phyloP scores from a whole-genome alignment of 2,797 vertebrate species.

The Heliangelus exortis region DNA sequence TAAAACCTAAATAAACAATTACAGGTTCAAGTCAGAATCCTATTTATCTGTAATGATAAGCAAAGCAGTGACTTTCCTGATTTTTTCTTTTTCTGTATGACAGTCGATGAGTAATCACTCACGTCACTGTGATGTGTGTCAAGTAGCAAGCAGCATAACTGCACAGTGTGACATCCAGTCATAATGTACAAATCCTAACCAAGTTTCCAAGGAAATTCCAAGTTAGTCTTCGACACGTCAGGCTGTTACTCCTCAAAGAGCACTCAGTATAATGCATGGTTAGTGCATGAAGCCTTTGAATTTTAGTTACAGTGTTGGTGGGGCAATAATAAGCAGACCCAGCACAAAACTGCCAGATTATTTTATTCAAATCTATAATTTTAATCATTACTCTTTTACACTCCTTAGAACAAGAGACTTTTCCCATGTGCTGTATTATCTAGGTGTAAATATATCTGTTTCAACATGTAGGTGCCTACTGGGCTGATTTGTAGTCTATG shows the following conservation, averaged over 20 bases:
- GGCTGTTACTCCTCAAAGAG: neutral
- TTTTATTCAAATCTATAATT: neutral
- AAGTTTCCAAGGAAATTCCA: neutral
- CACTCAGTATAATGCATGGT: neutral
- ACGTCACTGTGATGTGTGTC: constrained; percentile 14
- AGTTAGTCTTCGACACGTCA: neutral
- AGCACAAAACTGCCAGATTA: neutral
- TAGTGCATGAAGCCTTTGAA: neutral
- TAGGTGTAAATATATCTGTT: neutral
- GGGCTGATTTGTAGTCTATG: neutral
- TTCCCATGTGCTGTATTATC: neutral
- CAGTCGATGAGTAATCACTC: neutral
- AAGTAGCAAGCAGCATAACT: neutral
- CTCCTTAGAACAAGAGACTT: neutral
- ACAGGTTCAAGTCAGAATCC: neutral
- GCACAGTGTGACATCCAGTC: neutral
- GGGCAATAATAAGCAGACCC: neutral
- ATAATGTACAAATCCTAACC: neutral
- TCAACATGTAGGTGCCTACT: neutral
- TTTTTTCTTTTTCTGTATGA: neutral
- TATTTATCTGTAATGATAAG: neutral
- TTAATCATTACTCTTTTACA: neutral
- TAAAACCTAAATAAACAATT: constrained; percentile 26
- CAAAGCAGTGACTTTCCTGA: neutral
- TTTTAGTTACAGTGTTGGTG: neutral